These are phyloP conservation scores for Wasmannia auropunctata DNA, from an alignment of 1,140 invertebrate genomes.

Conservation along the genomic window DNA sequence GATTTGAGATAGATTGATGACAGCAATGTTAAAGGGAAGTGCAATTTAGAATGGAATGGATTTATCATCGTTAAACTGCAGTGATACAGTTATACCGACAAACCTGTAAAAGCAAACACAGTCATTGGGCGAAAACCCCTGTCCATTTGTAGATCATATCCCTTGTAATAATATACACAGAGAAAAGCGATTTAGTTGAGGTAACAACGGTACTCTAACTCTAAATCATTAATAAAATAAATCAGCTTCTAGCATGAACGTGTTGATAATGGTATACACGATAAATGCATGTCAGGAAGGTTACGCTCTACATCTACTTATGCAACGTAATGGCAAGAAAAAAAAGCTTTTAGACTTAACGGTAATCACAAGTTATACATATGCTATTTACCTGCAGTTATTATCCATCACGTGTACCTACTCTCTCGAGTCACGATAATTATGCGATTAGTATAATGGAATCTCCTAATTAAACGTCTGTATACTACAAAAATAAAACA, in stretches of 20 bases:
- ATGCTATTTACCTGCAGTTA: neutral
- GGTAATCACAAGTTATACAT: slow-evolving; percentile 22
- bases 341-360: slow-evolving; percentile 1
- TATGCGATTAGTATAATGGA: slow-evolving; percentile 17
- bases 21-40: neutral
- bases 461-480: slow-evolving; percentile 7
- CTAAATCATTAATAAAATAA: slow-evolving; percentile 21
- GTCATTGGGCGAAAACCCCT: neutral
- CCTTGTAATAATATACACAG: neutral
- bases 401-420: slow-evolving; percentile 6
- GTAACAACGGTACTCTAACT: neutral
- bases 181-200: slow-evolving; percentile 9
- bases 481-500: neutral
- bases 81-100: slow-evolving; percentile 11
- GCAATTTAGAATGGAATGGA: neutral
- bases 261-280: neutral
- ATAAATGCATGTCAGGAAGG: slow-evolving; percentile 1
- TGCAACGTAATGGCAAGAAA: slow-evolving; percentile 16
- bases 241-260: neutral
- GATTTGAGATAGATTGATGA: neutral
- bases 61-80: slow-evolving; percentile 30
- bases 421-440: neutral
- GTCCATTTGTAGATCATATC: neutral
- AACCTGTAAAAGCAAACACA: neutral
- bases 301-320: neutral